Percentiles rank a stretch among this genome's conserved stretches.
Evolutionary conservation across 2,113 vertebrate species (phyloP).

Genomic region (Bucco capensis): DNA sequence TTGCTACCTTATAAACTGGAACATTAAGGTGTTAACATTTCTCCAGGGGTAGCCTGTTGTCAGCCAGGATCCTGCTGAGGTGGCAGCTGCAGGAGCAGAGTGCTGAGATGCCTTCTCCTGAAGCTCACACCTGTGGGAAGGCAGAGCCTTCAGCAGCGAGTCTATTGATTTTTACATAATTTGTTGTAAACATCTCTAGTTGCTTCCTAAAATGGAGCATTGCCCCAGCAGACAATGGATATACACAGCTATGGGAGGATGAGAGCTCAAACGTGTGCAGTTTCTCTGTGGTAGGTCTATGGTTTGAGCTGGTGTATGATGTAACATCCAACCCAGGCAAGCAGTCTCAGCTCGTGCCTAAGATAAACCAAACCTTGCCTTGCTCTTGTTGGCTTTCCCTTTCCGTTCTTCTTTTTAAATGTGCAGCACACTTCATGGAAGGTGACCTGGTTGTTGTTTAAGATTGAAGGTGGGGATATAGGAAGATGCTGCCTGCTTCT

Average conservation of each 20-base stretch:
- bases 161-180: neutral
- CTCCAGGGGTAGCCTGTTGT: neutral
- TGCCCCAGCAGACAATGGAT: neutral
- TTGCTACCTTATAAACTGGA: slow-evolving; percentile 27
- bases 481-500: accelerated
- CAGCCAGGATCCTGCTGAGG: accelerated
- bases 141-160: neutral
- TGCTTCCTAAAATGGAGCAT: neutral
- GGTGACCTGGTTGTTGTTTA: neutral
- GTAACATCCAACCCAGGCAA: neutral
- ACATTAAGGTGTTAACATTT: neutral
- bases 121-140: neutral
- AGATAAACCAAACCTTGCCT: neutral
- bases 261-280: neutral
- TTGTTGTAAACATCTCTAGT: neutral
- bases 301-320: neutral
- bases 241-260: neutral
- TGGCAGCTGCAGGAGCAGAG: neutral
- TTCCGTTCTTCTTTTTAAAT: neutral
- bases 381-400: accelerated
- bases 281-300: neutral
- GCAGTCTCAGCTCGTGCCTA: neutral
- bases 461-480: neutral
- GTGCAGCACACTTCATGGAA: neutral
- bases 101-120: neutral